These are phyloP conservation scores for Amphiduros pacificus DNA, from an alignment of 2,888 invertebrate species.

Conservation along the genomic window DNA sequence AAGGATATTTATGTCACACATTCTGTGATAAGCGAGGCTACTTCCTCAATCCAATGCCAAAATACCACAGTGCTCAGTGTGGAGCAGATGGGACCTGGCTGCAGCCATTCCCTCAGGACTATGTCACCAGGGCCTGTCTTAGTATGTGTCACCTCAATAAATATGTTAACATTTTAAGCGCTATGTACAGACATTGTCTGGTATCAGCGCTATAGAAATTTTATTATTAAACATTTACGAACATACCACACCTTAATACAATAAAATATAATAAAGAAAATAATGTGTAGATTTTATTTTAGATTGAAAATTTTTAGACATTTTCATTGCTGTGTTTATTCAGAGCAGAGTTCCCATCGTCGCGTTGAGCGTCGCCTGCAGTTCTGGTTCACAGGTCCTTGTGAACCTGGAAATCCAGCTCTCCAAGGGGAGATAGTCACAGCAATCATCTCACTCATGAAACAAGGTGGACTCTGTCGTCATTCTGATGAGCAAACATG, in stretches of 20 bases:
- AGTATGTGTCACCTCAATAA: no score
- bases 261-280: no score
- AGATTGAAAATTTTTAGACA: neutral
- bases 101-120: slow-evolving; percentile 8
- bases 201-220: no score
- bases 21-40: slow-evolving; percentile 31
- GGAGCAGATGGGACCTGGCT: slow-evolving; percentile 2
- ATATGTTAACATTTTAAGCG: no score
- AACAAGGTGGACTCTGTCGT: slow-evolving; percentile 29
- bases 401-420: slow-evolving; percentile 29
- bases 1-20: slow-evolving; percentile 1
- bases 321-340: neutral
- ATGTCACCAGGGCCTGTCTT: slow-evolving; percentile 9
- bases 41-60: slow-evolving; percentile 7
- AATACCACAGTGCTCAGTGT: slow-evolving; percentile 6
- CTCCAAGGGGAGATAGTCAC: slow-evolving; percentile 28
- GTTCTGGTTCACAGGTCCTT: slow-evolving; percentile 36
- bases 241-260: no score
- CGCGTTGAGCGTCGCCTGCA: slow-evolving; percentile 35
- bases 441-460: slow-evolving; percentile 28
- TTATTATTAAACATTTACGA: no score
- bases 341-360: slow-evolving; percentile 31
- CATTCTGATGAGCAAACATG: neutral
- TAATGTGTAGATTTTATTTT: no score
- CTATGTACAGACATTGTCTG: no score